Percentiles rank a stretch among this genome's conserved stretches.
These are phyloP conservation scores for Oostethus manadensis DNA, from an alignment of 2,113 vertebrate genomes.

Conservation along the genomic window DNA sequence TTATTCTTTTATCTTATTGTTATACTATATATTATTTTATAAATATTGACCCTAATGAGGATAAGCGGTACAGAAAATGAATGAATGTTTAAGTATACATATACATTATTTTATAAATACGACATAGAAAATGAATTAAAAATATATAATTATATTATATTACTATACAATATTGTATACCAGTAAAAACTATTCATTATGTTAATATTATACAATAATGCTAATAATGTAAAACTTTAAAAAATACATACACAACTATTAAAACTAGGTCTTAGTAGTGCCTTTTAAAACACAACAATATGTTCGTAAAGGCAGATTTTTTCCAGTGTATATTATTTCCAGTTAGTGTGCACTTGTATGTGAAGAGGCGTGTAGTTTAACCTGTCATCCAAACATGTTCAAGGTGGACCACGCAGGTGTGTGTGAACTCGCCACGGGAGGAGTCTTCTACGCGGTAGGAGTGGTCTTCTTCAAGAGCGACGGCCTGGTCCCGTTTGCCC, in stretches of 20 bases:
- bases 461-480: slow-evolving; percentile 92
- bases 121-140: too few relatives aligned
- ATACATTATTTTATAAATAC: too few relatives aligned
- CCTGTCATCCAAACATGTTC: neutral
- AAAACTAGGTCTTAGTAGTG: too few relatives aligned
- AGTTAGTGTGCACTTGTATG: too few relatives aligned
- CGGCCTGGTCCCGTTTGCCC: slow-evolving; percentile 87
- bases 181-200: too few relatives aligned
- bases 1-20: too few relatives aligned
- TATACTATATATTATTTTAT: too few relatives aligned
- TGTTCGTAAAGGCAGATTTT: neutral
- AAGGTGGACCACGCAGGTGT: slow-evolving; percentile 86
- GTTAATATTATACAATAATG: neutral
- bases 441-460: slow-evolving; percentile 82
- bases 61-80: too few relatives aligned
- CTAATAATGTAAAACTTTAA: neutral
- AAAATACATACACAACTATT: neutral
- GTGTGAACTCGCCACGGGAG: slow-evolving; percentile 82
- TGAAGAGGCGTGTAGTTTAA: neutral
- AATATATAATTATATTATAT: too few relatives aligned
- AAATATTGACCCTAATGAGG: too few relatives aligned
- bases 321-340: neutral
- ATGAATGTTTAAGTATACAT: too few relatives aligned
- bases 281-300: neutral
- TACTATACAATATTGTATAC: too few relatives aligned